Evolutionary conservation across 2,888 invertebrate genomes (phyloP), one percentile per base, ranked within the genome.

Genomic region (Aporophyla lueneburgensis): DNA sequence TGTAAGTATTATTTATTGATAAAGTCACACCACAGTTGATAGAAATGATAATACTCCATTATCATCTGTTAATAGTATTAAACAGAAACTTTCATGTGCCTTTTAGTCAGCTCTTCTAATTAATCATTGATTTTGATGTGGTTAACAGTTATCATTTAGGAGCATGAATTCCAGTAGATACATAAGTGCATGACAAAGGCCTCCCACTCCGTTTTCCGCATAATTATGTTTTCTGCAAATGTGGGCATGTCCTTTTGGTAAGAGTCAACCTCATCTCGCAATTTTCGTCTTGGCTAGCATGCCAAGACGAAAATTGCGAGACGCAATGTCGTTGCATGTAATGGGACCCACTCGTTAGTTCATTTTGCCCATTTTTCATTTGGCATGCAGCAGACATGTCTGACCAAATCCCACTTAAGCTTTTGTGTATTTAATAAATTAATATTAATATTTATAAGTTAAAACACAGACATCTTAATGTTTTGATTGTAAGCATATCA

Each of bases 1-100:
- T 95, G 85, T 62, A 84, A 80, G 19, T 24, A 59, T 53, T 61
- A 54, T 56, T 24, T 14, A 63, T 16, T 33, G 5, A 19, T 56
- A 54, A 51, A 43, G 43, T 59, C n/a, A 40, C 10, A 54, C 16
- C 14, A 69, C 7, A 61, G 4, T 71, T 16, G 4, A 27, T n/a
- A n/a, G n/a, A 46, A 51, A 40, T 33, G 6, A 33, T 66, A 33
- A 33, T 16, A 19, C 7, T 21, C 4, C 9, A 33, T 53, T 7
- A 53, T 33, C 51, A 66, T 21, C 12, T 65, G 27, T 21, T 7
- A 49, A 21, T 21, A 49, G 5, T 21, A 65, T 49, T 12, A 24
- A 65, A 24, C 10, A 49, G 27, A 27, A 7, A 27, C 14, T 27
- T 24, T 12, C 3, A 24, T 63, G 43, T 12, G 56, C 19, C 4